A percentile compares a stretch with the other conserved stretches of the same genome.
These are phyloP conservation scores for Himantopus leucocephalus DNA, from an alignment of 2,113 vertebrate genomes.

Conservation along the genomic window DNA sequence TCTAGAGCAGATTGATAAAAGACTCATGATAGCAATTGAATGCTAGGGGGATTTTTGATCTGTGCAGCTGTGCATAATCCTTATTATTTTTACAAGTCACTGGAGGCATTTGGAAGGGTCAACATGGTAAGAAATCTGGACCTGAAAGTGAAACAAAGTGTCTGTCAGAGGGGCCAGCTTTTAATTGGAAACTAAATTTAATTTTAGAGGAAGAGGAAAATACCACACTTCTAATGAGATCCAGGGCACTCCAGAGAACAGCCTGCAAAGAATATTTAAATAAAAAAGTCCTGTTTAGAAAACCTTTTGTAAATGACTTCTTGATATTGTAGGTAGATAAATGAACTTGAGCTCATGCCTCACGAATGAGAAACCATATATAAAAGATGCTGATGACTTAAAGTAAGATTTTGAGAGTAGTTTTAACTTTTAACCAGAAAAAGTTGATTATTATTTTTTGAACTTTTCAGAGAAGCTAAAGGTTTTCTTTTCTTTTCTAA, in stretches of 20 bases:
- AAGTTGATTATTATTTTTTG: neutral
- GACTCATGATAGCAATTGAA: slow-evolving; percentile 34
- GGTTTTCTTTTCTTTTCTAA: neutral
- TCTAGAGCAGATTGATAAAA: slow-evolving; percentile 44
- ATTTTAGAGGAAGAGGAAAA: slow-evolving; percentile 58
- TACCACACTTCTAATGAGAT: slow-evolving; percentile 52
- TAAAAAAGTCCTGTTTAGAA: neutral
- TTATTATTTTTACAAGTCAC: slow-evolving; percentile 57
- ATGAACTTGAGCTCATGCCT: neutral
- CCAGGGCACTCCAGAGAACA: slow-evolving; percentile 28
- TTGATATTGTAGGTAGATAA: neutral
- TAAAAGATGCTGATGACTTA: neutral
- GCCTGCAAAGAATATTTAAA: slow-evolving; percentile 20
- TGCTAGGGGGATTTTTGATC: neutral
- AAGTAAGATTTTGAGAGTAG: neutral
- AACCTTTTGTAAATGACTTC: neutral
- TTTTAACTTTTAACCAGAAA: neutral
- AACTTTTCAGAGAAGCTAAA: neutral
- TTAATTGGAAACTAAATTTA: slow-evolving; percentile 59
- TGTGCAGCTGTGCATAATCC: slow-evolving; percentile 42
- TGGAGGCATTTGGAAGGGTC: slow-evolving; percentile 47
- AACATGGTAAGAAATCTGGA: slow-evolving; percentile 45
- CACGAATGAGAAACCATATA: neutral
- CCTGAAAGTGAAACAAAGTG: slow-evolving; percentile 57
- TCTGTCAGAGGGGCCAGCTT: slow-evolving; percentile 40